Evolutionary conservation across 2,797 vertebrate genomes (phyloP).

Genomic region (Trichosurus vulpecula): DNA sequence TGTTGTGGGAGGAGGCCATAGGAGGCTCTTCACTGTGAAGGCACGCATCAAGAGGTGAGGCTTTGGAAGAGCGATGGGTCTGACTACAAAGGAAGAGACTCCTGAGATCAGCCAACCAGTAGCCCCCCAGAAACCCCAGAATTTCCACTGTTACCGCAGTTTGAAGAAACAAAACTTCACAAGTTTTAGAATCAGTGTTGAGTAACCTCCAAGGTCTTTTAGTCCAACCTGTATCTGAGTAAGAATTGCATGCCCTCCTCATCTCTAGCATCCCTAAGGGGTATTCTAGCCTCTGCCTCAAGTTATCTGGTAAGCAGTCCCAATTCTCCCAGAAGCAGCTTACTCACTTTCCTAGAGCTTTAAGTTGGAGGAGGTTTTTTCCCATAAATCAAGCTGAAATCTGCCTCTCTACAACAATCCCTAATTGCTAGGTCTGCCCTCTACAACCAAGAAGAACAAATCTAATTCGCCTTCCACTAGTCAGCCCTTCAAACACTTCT

Average conservation of each 20-base stretch:
- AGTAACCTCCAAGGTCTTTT: background rate
- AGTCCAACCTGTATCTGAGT: background rate
- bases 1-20: background rate
- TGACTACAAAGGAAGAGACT: background rate
- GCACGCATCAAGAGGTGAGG: background rate
- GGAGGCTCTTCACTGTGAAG: background rate
- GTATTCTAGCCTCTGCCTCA: background rate
- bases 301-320: background rate
- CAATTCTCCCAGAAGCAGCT: background rate
- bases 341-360: background rate
- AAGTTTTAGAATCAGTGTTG: background rate
- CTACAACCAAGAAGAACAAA: background rate
- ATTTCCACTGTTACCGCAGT: background rate
- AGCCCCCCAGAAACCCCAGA: background rate
- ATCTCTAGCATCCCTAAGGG: background rate
- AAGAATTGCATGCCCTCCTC: background rate
- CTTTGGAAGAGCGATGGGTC: background rate
- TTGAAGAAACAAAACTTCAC: background rate
- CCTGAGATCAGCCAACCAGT: background rate
- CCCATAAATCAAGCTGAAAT: background rate
- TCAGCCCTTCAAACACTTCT: background rate
- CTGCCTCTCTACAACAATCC: background rate
- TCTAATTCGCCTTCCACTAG: background rate
- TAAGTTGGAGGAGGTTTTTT: background rate
- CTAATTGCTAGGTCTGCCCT: background rate